Conservation (phyloP, 2,113 vertebrate genomes). For the Hemiscyllium ocellatum region DNA sequence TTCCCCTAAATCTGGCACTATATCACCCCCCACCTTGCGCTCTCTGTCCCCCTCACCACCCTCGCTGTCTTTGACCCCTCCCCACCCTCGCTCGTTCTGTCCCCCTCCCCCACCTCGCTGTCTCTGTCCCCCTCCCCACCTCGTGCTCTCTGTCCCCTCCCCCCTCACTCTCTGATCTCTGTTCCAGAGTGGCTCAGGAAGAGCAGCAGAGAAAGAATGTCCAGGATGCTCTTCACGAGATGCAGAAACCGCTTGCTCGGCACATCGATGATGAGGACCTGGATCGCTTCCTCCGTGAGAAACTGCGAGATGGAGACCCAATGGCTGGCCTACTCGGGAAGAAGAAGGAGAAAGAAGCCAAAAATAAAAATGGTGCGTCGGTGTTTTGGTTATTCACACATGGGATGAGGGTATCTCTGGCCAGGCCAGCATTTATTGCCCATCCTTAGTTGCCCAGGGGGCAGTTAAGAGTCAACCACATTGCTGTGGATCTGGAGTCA, state of each 20-base stretch:
- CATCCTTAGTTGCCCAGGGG: no score
- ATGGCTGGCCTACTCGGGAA: slow-evolving; percentile 84
- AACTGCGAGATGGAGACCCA: slow-evolving; percentile 87
- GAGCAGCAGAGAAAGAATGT: slow-evolving; percentile 80
- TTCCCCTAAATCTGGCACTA: no score
- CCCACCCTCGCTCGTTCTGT: background rate
- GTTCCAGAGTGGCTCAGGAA: slow-evolving; percentile 69
- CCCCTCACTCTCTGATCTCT: background rate
- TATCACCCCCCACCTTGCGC: background rate
- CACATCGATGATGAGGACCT: slow-evolving; percentile 83
- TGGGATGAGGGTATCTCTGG: no score
- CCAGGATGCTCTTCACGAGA: slow-evolving; percentile 74
- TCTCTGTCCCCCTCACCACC: background rate
- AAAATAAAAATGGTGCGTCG: slow-evolving; percentile 62
- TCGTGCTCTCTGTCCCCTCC: background rate
- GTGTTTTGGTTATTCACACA: no score
- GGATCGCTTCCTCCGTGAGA: slow-evolving; percentile 82
- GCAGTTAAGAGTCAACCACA: no score
- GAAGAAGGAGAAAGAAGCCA: slow-evolving; percentile 68
- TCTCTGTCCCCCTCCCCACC: background rate
- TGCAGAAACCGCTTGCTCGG: slow-evolving; percentile 85
- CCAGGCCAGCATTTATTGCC: no score
- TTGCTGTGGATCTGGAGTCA: no score
- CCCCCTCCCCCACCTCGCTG: background rate
- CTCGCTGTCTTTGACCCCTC: no score